phyloP scores from a whole-genome alignment of 2,113 vertebrate species.

The Corythoichthys haematopterus region DNA sequence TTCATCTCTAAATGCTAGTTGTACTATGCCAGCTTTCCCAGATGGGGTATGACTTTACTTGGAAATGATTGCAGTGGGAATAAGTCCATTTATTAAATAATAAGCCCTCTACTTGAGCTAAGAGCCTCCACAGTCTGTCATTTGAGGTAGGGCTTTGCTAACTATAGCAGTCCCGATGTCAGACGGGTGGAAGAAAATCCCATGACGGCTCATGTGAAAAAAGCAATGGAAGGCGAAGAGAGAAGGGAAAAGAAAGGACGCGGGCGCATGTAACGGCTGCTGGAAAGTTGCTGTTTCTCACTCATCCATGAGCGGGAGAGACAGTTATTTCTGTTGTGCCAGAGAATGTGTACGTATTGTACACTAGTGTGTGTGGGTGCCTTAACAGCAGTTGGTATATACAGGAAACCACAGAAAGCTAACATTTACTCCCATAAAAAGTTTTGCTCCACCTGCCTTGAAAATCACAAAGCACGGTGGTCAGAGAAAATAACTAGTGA shows the following conservation, averaged over 20 bases:
- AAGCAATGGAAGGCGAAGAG: constrained; percentile 1
- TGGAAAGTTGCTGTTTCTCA: constrained; percentile 38
- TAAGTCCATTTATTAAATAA: constrained; percentile 45
- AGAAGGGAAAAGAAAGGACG: constrained; percentile 12
- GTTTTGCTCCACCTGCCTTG: constrained; percentile 58
- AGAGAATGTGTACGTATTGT: constrained; percentile 41
- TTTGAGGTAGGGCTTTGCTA: constrained; percentile 24
- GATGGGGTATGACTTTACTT: constrained; percentile 35
- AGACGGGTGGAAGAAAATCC: constrained; percentile 20
- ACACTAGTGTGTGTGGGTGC: constrained; percentile 19
- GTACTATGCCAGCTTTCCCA: constrained; percentile 25
- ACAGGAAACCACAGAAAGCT: constrained; percentile 66
- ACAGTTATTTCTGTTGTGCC: constrained; percentile 46
- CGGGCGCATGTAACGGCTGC: constrained; percentile 9
- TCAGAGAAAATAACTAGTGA: constrained; percentile 56
- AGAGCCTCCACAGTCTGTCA: constrained; percentile 20
- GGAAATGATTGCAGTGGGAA: constrained; percentile 48
- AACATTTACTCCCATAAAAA: constrained; percentile 71
- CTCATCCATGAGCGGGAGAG: constrained; percentile 37
- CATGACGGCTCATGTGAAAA: neutral
- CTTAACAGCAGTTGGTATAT: constrained; percentile 45
- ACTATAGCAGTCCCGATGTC: constrained; percentile 20
- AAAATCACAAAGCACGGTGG: constrained; percentile 52
- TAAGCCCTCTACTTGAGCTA: constrained; percentile 42
- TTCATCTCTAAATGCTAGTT: constrained; percentile 24